These are phyloP conservation scores for Argyresthia albistria DNA, from an alignment of 2,888 invertebrate species.

Conservation along the genomic window DNA sequence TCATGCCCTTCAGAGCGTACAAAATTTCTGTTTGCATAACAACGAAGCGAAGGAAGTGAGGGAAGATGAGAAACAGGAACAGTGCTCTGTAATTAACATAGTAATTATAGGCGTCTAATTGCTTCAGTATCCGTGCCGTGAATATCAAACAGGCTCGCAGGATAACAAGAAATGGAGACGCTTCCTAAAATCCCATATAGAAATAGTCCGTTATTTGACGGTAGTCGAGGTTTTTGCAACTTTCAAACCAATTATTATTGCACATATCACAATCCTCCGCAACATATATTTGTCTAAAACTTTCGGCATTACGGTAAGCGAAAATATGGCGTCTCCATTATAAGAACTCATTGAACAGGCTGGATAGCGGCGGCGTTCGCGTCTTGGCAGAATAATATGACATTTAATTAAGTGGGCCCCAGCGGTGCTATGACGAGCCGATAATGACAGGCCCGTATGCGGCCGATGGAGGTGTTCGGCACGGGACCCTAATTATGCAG, in stretches of 20 bases:
- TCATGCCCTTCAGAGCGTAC: constrained; percentile 29
- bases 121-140: constrained; percentile 59
- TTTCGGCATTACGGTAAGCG: too few relatives aligned
- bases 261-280: too few relatives aligned
- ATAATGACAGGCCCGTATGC: not conserved
- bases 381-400: constrained; percentile 38
- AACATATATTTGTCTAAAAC: too few relatives aligned
- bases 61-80: constrained; percentile 49
- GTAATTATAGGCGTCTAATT: constrained; percentile 68
- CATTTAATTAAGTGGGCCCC: constrained; percentile 40
- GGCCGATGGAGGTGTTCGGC: too few relatives aligned
- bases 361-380: constrained; percentile 29
- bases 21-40: constrained; percentile 57
- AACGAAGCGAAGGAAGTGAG: constrained; percentile 47
- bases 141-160: constrained; percentile 41
- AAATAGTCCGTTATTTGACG: too few relatives aligned
- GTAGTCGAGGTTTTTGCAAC: too few relatives aligned
- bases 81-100: constrained; percentile 62
- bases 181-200: too few relatives aligned
- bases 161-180: too few relatives aligned
- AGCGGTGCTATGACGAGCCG: not conserved
- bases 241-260: too few relatives aligned
- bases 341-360: constrained; percentile 10
- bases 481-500: too few relatives aligned
- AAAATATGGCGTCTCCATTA: too few relatives aligned